Evolutionary conservation across 1,140 invertebrate species (phyloP), one percentile per base, ranked within the genome.

Genomic region (Charaxes varanes): DNA sequence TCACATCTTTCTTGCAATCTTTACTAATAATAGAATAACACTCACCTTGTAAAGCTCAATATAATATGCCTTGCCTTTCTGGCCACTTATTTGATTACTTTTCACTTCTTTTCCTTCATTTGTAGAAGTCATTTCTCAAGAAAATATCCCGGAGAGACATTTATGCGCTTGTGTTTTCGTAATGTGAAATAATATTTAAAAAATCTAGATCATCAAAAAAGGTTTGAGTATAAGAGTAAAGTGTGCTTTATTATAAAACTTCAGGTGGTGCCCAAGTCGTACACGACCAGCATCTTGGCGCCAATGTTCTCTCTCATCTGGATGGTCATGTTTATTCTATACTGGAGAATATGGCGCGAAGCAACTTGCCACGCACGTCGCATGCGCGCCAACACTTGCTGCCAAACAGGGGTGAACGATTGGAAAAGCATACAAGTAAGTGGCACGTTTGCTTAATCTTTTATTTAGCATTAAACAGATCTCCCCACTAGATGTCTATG

Each of bases 341-440:
- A 93, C 70, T 88, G 87, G 85, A 86, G 89, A 50, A 93, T 93
- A 48, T 92, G 89, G 87, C 82, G 86, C 17, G 91, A 92, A 64
- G 91, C 91, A 0, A 85, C 87, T 0, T 86, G 86, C 43, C 91
- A 93, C 60, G 88, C 88, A 1, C 85, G 88, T 45, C 82, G 90
- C 27, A 79, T 92, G 61, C 86, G 88, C 19, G 83, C 85, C 16
- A 87, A 82, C 62, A 79, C 84, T 5, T 84, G 76, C 52, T 83
- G 84, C 43, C 72, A 81, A n/a, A 50, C 79, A 0, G 71, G 85
- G 21, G 84, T 86, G 50, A 87, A 88, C 42, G 90, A 92, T 65
- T 90, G 88, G 85, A 92, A 91, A 74, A 90, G 89, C 24, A 88
- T 91, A 41, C 90, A 92, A 86, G 84, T 85, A 50, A 18, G 10